Evolutionary conservation across 1,140 invertebrate genomes (phyloP).

Genomic region (Yoshiicerus persimilis): DNA sequence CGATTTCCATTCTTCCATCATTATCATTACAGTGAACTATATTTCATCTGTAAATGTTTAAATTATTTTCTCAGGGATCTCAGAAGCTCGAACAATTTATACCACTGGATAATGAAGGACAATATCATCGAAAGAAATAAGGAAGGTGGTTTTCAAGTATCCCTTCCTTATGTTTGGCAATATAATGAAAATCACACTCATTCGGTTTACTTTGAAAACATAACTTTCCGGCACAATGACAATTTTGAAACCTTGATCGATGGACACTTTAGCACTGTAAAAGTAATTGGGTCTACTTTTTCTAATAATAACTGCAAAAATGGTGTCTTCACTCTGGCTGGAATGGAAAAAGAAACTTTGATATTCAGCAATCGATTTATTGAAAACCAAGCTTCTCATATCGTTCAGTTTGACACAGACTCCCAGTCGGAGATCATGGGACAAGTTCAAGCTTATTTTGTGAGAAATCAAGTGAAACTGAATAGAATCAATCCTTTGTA

Average conservation of each 20-base stretch:
- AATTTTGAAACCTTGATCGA: slow-evolving; percentile 80
- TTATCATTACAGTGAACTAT: too few relatives aligned
- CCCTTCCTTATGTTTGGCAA: slow-evolving; percentile 89
- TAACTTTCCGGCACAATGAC: slow-evolving; percentile 81
- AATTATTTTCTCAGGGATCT: slow-evolving; percentile 67
- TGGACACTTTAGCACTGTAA: slow-evolving; percentile 83
- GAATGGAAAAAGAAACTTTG: slow-evolving; percentile 95
- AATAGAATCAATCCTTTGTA: slow-evolving; percentile 62
- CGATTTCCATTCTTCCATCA: too few relatives aligned
- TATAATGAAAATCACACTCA: slow-evolving; percentile 94
- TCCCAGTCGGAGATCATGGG: slow-evolving; percentile 93
- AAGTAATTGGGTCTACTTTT: slow-evolving; percentile 81
- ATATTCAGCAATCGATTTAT: slow-evolving; percentile 73
- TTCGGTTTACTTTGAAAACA: slow-evolving; percentile 80
- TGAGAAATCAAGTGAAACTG: slow-evolving; percentile 73
- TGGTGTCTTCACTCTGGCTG: slow-evolving; percentile 80
- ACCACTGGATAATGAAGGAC: slow-evolving; percentile 88
- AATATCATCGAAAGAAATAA: slow-evolving; percentile 82
- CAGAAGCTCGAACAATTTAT: slow-evolving; percentile 88
- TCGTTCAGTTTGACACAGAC: slow-evolving; percentile 84
- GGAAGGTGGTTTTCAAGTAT: slow-evolving; percentile 78
- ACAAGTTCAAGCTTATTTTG: slow-evolving; percentile 75
- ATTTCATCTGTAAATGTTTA: neutral
- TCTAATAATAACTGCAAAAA: slow-evolving; percentile 78
- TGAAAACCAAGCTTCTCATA: slow-evolving; percentile 78